phyloP scores from a whole-genome alignment of 1,140 invertebrate species.

The Drosophila ficusphila region DNA sequence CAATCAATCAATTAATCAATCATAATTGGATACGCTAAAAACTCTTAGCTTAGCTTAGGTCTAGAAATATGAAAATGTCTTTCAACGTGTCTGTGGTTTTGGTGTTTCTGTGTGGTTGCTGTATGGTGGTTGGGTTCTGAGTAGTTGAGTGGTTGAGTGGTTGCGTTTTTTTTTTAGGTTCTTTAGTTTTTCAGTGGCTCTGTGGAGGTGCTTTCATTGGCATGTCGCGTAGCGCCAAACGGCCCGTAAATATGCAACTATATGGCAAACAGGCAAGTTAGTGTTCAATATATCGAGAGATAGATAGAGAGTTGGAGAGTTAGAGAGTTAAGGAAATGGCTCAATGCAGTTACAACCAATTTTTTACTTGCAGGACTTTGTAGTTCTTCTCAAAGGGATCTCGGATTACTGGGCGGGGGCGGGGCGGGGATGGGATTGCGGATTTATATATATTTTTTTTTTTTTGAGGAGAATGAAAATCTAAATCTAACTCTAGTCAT shows the following conservation, averaged over 20 bases:
- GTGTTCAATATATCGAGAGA: slow-evolving; percentile 4
- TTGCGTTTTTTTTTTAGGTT: slow-evolving; percentile 3
- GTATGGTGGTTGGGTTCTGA: slow-evolving; percentile 5
- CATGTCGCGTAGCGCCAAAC: slow-evolving; percentile 51
- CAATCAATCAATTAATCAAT: slow-evolving; percentile 60
- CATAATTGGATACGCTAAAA: slow-evolving; percentile 66
- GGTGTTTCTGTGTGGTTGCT: slow-evolving; percentile 34
- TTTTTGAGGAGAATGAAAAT: slow-evolving; percentile 48
- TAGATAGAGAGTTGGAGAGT: neutral
- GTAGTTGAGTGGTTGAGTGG: slow-evolving; percentile 13
- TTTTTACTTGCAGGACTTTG: slow-evolving; percentile 33
- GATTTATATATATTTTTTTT: neutral
- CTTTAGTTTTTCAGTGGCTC: slow-evolving; percentile 4
- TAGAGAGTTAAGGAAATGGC: slow-evolving; percentile 33
- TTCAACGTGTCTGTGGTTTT: slow-evolving; percentile 54
- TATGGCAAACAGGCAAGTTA: slow-evolving; percentile 48
- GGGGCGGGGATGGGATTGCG: neutral
- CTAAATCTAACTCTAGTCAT: slow-evolving; percentile 87
- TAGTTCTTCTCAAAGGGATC: slow-evolving; percentile 10
- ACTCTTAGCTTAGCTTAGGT: slow-evolving; percentile 57
- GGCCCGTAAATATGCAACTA: slow-evolving; percentile 64
- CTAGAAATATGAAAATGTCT: slow-evolving; percentile 77
- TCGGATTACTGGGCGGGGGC: neutral
- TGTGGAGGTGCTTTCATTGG: slow-evolving; percentile 34
- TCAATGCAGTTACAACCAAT: slow-evolving; percentile 53